Evolutionary conservation across 2,888 invertebrate species (phyloP), one percentile per base, ranked within the genome.

Genomic region (Drosophila robusta): DNA sequence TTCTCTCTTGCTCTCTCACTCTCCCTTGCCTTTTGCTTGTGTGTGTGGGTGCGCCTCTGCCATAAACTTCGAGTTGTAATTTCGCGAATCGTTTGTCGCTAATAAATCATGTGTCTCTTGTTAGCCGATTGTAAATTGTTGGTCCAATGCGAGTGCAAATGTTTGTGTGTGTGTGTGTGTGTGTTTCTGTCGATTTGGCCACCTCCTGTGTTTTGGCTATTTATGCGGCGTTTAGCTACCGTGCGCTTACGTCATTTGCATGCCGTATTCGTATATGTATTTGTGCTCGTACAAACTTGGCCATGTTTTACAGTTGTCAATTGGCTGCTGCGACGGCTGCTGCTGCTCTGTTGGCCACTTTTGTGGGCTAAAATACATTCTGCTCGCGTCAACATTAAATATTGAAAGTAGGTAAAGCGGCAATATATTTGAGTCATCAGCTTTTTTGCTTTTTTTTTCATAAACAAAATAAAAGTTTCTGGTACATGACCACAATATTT

Each of bases 251-350:
- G 86, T 84, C 87, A 84, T 83, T 70, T 64, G 64, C 69, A 54
- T 56, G 55, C 69, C 55, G 54, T 66, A 22, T 54, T 34, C 44
- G 44, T 44, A 24, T 44, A 22, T 8, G 57, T 42, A 64, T 52
- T 45, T 67, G 44, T 71, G 62, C 70, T 58, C 54, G 46, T 67
- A 82, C 68, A 69, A 66, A 74, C 70, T 72, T 86, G 79, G 79
- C 70, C 70, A 81, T 81, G 85, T 87, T 78, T 85, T 81, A 84
- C 81, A 78, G 79, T 87, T 83, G 83, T 85, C 87, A 83, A 84
- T 83, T 66, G 81, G 72, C 61, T 64, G 64, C 64, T 75, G 75
- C 55, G 26, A 22, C 4, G 52, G 47, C 38, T 29, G 61, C 49
- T 54, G 54, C 51, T 54, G 54, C 45, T 55, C 26, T 42, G 46